Evolutionary conservation across 2,113 vertebrate species (phyloP).

Genomic region (Ailuropoda melanoleuca): DNA sequence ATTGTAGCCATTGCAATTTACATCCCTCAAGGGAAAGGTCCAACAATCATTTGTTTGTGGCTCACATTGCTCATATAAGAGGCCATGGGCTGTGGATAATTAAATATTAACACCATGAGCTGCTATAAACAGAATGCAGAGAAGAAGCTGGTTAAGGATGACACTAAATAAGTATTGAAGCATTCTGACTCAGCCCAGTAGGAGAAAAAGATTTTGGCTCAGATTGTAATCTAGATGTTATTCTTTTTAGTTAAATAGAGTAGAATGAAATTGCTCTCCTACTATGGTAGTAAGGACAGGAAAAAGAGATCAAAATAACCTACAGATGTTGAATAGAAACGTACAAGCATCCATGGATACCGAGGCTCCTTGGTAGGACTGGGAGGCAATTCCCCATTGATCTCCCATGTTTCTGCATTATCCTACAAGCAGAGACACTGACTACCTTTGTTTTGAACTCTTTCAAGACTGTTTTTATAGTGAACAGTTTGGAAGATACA

Average conservation of each 20-base stretch:
- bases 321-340: background rate
- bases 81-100: background rate
- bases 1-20: background rate
- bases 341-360: background rate
- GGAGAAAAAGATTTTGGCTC: background rate
- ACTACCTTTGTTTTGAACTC: background rate
- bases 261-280: background rate
- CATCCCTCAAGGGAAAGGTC: background rate
- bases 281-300: background rate
- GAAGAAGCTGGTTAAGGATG: background rate
- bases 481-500: background rate
- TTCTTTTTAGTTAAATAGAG: background rate
- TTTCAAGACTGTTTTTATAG: background rate
- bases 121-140: background rate
- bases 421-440: background rate
- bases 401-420: background rate
- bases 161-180: background rate
- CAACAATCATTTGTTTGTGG: background rate
- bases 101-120: background rate
- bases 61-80: background rate
- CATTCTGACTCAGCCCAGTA: background rate
- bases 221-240: background rate
- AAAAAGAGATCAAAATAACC: background rate
- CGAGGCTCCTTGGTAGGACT: background rate
- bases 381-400: background rate